Evolutionary conservation across 1,140 invertebrate species (phyloP), one percentile per base, ranked within the genome.

Genomic region (Physella acuta): DNA sequence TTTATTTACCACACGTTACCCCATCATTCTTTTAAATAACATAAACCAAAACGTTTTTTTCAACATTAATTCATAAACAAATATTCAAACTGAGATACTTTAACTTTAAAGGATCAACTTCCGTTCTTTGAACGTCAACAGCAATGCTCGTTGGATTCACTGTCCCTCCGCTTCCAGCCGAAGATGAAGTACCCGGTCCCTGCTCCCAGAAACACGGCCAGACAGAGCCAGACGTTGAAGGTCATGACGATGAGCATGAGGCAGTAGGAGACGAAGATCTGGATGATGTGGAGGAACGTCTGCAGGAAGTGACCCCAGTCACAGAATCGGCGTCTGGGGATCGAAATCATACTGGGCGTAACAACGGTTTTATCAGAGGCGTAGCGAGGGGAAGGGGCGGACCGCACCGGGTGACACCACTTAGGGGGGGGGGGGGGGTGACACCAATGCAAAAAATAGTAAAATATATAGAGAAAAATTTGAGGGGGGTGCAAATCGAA

Each of bases 181-280:
- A 98, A 97, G 36, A 94, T 86, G 83, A 98, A 97, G 85, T 97
- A 97, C 1, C 95, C 95, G 14, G 92, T 85, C 0, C 90, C 93
- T 17, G 94, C 91, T 3, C 96, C 96, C 5, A 95, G 79, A 0
- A 95, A 90, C 17, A 97, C 91, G 3, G 93, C 92, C 33, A 94
- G 72, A 80, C 94, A 96, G 26, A 98, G 88, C 92, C 93, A 98
- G 26, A 93, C 90, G 81, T 98, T 98, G 88, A 95, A 99, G 0
- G 95, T 98, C 96, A 99, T 99, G 86, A 98, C 97, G 70, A 98
- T 92, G 84, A 99, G 86, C 96, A 99, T 99, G 26, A 98, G 89
- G 76, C 95, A 90, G 84, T 97, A 98, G 26, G 37, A 96, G 83
- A 72, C 17, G 2, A 92, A 90, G 61, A 97, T 90, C 85, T 98